Conservation (phyloP, 2,888 invertebrate genomes). For the Cantharis rufa region DNA sequence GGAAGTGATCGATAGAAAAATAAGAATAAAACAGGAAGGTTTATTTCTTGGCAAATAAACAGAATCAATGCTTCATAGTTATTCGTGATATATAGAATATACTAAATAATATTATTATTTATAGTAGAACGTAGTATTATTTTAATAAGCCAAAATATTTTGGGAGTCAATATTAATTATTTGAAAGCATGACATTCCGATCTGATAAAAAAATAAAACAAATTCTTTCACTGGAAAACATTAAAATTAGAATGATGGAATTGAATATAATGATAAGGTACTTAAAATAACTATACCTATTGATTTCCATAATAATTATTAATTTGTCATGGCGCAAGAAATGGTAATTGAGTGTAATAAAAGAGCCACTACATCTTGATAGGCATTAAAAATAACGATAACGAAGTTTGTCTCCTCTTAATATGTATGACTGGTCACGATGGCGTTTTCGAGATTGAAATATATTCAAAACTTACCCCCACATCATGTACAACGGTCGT, state of each 20-base stretch:
- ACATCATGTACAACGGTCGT: slow-evolving; percentile 57
- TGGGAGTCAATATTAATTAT: neutral
- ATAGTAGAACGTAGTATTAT: too few species aligned
- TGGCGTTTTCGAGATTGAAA: neutral
- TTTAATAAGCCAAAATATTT: neutral
- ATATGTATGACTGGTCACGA: neutral
- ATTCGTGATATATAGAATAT: too few species aligned
- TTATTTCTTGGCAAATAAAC: too few species aligned
- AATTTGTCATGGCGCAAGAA: neutral
- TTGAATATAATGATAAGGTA: too few species aligned
- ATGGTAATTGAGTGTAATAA: neutral
- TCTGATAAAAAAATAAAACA: neutral
- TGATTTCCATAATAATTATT: neutral
- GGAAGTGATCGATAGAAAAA: too few species aligned
- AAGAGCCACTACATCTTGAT: neutral
- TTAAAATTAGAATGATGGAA: neutral
- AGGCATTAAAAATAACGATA: neutral
- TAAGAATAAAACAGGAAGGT: too few species aligned
- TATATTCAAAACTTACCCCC: slow-evolving; percentile 48
- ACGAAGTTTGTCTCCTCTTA: neutral
- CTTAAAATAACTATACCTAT: neutral
- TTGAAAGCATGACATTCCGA: neutral
- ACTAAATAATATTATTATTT: too few species aligned
- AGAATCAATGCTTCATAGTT: too few species aligned
- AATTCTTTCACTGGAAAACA: neutral